phyloP scores from a whole-genome alignment of 2,113 vertebrate genomes.

The Varanus komodoensis region DNA sequence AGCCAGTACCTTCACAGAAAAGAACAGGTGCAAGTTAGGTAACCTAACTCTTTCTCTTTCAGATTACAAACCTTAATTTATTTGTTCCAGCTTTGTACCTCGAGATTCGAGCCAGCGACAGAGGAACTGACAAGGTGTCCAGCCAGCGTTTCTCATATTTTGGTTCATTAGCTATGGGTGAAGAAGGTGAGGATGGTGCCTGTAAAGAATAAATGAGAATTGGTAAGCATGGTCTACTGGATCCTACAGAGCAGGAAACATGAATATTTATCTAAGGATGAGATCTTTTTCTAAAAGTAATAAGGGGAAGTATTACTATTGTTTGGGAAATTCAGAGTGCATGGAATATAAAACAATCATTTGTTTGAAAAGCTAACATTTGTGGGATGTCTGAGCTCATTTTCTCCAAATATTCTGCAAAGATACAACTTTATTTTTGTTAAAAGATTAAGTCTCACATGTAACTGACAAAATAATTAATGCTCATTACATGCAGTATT shows the following conservation, averaged over 20 bases:
- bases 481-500: neutral
- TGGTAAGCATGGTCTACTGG: constrained; percentile 56
- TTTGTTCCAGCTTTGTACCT: constrained; percentile 88
- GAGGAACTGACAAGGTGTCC: constrained; percentile 86
- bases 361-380: constrained; percentile 3
- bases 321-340: constrained; percentile 34
- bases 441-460: neutral
- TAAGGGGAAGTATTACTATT: constrained; percentile 33
- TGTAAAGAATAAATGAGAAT: constrained; percentile 81
- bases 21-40: constrained; percentile 40
- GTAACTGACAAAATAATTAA: constrained; percentile 6
- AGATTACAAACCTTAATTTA: constrained; percentile 90
- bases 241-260: neutral
- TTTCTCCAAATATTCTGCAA: constrained; percentile 25
- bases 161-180: constrained; percentile 88
- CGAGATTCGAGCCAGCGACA: constrained; percentile 92
- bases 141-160: constrained; percentile 96
- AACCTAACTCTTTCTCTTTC: constrained; percentile 42
- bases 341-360: constrained; percentile 35
- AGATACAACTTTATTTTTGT: neutral
- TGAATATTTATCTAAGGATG: constrained; percentile 50
- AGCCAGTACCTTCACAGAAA: constrained; percentile 56
- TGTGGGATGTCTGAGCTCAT: neutral
- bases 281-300: constrained; percentile 37
- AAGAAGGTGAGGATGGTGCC: constrained; percentile 89